phyloP scores from a whole-genome alignment of 2,113 vertebrate genomes.

The Siniperca chuatsi region DNA sequence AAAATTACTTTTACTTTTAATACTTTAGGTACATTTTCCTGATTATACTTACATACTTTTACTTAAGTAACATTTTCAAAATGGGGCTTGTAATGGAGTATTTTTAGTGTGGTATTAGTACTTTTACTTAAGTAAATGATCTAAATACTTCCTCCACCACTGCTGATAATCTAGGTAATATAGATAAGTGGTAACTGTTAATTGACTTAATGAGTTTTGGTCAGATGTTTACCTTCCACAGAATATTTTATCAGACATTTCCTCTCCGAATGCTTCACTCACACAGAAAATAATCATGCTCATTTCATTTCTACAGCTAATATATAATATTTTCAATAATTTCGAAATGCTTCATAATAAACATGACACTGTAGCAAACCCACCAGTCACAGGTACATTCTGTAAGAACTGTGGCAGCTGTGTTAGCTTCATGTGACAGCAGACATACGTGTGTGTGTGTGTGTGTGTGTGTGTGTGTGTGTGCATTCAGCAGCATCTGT shows the following conservation, averaged over 20 bases:
- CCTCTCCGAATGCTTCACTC: not conserved
- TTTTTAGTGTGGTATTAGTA: too few species aligned
- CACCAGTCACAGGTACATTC: slow-evolving; percentile 35
- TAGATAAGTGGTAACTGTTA: not conserved
- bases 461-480: not conserved
- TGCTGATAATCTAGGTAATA: not conserved
- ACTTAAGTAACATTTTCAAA: too few species aligned
- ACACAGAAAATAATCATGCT: not conserved
- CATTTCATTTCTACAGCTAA: not conserved
- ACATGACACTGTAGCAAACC: slow-evolving; percentile 1
- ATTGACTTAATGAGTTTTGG: not conserved
- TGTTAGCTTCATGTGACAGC: slow-evolving; percentile 10
- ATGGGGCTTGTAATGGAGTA: too few species aligned
- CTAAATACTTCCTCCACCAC: too few species aligned
- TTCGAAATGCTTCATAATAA: not conserved
- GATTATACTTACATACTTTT: too few species aligned
- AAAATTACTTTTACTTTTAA: too few species aligned
- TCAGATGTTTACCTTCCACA: not conserved
- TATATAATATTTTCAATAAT: not conserved
- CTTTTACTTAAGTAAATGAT: too few species aligned
- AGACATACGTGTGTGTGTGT: slow-evolving; percentile 7
- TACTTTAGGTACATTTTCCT: too few species aligned
- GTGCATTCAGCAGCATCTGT: slow-evolving; percentile 16
- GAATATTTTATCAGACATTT: not conserved
- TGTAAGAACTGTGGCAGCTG: slow-evolving; percentile 27